phyloP scores from a whole-genome alignment of 1,140 invertebrate genomes.

The Eriosoma lanigerum region DNA sequence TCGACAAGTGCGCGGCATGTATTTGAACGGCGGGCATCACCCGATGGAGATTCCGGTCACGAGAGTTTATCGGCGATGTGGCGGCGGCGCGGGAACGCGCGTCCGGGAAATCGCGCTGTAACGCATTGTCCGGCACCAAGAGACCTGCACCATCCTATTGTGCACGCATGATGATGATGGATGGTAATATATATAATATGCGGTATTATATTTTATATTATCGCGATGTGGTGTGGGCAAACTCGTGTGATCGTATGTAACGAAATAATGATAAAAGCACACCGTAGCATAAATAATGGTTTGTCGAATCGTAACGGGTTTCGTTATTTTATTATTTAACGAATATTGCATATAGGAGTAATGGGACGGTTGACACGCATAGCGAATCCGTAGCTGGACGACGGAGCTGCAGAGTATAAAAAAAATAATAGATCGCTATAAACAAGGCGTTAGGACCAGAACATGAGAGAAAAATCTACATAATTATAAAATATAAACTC shows the following conservation, averaged over 20 bases:
- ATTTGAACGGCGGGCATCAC: background rate
- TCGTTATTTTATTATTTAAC: background rate
- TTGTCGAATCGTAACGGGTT: constrained; percentile 45
- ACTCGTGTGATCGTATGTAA: constrained; percentile 38
- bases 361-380: constrained; percentile 1
- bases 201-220: background rate
- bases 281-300: constrained; percentile 12
- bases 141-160: constrained; percentile 8
- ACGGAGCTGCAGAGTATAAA: background rate
- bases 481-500: background rate
- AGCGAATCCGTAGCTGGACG: constrained; percentile 17
- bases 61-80: constrained; percentile 2
- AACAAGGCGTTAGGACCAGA: too few relatives aligned
- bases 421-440: background rate
- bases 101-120: constrained; percentile 10
- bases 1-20: too few relatives aligned
- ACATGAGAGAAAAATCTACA: too few relatives aligned
- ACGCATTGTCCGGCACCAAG: constrained; percentile 12
- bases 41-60: constrained; percentile 20
- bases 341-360: too few relatives aligned
- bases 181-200: background rate
- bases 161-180: background rate
- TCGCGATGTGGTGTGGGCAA: background rate
- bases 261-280: constrained; percentile 20
- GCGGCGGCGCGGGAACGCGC: background rate